phyloP scores from a whole-genome alignment of 1,140 invertebrate species.

The Apis laboriosa region DNA sequence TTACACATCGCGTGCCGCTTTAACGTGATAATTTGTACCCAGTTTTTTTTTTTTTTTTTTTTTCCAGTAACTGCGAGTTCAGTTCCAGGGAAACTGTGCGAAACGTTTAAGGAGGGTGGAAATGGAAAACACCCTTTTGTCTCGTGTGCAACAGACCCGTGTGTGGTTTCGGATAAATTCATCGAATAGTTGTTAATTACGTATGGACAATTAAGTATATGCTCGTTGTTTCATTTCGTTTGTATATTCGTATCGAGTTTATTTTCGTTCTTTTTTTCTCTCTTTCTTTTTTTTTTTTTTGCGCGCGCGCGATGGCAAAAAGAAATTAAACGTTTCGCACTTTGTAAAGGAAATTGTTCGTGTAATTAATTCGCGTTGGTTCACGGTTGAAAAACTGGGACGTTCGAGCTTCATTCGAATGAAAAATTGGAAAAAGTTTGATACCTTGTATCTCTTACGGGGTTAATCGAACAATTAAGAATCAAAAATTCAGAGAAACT shows the following conservation, averaged over 20 bases:
- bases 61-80: neutral
- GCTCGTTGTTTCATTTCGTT: neutral
- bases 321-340: neutral
- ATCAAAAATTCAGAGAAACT: too few species aligned
- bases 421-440: too few species aligned
- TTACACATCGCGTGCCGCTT: neutral
- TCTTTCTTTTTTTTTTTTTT: too few species aligned
- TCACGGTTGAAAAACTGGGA: too few species aligned
- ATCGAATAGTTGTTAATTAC: neutral
- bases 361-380: neutral
- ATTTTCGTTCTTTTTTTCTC: too few species aligned
- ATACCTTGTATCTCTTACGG: too few species aligned
- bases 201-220: neutral
- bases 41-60: neutral
- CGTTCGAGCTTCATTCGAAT: too few species aligned
- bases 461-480: too few species aligned
- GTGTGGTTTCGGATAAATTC: neutral
- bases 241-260: neutral
- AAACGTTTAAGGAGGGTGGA: neutral
- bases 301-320: too few species aligned
- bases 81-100: neutral
- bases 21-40: conserved; percentile 26
- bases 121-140: neutral
- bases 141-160: too few species aligned
- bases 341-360: neutral